phyloP scores from a whole-genome alignment of 2,797 vertebrate genomes.

The Buphagus erythrorhynchus region DNA sequence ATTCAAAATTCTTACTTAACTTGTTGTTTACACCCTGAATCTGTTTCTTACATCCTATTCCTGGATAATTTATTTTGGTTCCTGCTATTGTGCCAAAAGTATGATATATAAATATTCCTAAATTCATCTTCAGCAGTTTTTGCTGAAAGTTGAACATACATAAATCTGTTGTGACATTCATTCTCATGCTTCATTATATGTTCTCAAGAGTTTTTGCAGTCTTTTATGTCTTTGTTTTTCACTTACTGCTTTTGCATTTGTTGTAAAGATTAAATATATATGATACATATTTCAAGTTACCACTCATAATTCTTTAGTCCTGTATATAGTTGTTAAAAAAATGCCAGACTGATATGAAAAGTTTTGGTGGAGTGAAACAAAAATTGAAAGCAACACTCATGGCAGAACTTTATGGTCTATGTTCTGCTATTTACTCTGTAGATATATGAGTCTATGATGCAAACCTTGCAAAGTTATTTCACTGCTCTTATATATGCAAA shows the following conservation, averaged over 20 bases:
- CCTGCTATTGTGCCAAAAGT: conserved; percentile 26
- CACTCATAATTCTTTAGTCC: not conserved
- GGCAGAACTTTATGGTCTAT: not conserved
- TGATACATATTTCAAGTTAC: not conserved
- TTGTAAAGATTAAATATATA: conserved; percentile 27
- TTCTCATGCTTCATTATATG: conserved; percentile 21
- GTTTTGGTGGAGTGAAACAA: not conserved
- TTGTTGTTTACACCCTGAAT: conserved; percentile 21
- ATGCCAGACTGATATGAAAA: not conserved
- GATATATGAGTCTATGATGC: not conserved
- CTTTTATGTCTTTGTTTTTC: conserved; percentile 52
- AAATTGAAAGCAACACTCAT: not conserved
- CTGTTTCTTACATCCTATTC: conserved; percentile 24
- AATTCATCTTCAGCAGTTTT: conserved; percentile 50
- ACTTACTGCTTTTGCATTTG: conserved; percentile 25
- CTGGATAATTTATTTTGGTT: conserved; percentile 53
- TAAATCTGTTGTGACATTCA: conserved; percentile 59
- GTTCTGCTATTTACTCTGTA: not conserved
- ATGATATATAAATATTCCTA: conserved; percentile 43
- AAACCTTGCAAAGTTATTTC: conserved; percentile 18
- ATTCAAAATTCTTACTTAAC: not conserved
- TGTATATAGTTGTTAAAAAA: not conserved
- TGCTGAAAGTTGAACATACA: conserved; percentile 7
- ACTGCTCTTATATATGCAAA: not conserved
- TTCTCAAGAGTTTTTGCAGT: conserved; percentile 28